Percentiles rank a stretch among this genome's conserved stretches.
Evolutionary conservation across 2,113 vertebrate genomes (phyloP).

Genomic region (Eubucco bourcierii): DNA sequence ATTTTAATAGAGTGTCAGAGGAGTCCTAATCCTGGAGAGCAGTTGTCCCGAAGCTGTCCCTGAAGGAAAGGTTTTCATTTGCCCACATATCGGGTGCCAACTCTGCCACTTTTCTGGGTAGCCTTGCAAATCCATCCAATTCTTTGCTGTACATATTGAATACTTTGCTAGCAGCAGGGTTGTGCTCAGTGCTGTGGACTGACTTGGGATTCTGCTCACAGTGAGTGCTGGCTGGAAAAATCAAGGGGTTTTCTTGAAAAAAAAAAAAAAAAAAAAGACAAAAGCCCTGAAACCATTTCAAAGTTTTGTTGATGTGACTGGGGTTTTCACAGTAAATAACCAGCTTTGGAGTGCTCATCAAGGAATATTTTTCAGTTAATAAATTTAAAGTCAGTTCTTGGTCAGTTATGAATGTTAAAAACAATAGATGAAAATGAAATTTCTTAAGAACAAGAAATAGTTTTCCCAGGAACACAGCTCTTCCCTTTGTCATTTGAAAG

Average conservation of each 20-base stretch:
- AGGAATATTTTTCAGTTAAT: neutral
- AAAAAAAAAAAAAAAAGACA: neutral
- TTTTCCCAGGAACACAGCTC: neutral
- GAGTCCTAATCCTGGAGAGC: neutral
- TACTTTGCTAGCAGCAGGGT: neutral
- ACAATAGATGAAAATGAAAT: neutral
- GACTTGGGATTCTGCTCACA: neutral
- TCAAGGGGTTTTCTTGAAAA: neutral
- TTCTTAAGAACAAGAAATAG: neutral
- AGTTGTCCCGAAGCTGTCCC: neutral
- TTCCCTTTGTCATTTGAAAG: neutral
- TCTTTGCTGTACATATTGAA: neutral
- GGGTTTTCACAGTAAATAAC: neutral
- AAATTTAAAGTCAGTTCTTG: neutral
- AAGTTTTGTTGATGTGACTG: neutral
- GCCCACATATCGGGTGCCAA: accelerated
- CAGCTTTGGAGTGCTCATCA: neutral
- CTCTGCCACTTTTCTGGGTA: neutral
- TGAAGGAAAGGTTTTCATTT: neutral
- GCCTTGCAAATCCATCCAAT: neutral
- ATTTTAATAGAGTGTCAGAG: neutral
- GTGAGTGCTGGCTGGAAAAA: neutral
- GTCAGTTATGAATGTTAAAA: neutral
- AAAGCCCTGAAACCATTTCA: neutral
- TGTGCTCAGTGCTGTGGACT: neutral